Percentiles rank a stretch among this genome's conserved stretches.
Conservation (phyloP, 2,888 invertebrate species). For the Cataglyphis altisquamis region DNA sequence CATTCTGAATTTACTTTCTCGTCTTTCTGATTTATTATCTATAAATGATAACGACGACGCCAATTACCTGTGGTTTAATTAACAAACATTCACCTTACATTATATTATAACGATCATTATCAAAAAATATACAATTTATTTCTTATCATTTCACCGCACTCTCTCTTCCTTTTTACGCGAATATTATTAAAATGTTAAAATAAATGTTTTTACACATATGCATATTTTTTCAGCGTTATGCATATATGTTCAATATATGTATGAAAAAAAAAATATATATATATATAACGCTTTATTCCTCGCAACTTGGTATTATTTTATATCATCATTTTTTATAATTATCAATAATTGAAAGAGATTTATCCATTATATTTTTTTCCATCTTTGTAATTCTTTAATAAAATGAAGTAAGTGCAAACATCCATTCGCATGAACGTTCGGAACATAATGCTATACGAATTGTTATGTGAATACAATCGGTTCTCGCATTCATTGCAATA, state of each 20-base stretch:
- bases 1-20: constrained; percentile 47
- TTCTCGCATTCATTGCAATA: constrained; percentile 25
- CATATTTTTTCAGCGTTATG: neutral
- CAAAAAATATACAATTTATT: neutral
- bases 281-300: neutral
- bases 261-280: neutral
- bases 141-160: neutral
- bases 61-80: constrained; percentile 31
- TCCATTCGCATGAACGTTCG: neutral
- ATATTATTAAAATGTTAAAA: neutral
- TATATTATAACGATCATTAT: neutral
- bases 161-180: neutral
- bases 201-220: neutral
- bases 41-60: constrained; percentile 14
- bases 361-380: neutral
- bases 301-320: neutral
- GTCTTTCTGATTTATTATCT: constrained; percentile 43
- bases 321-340: neutral
- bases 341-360: neutral
- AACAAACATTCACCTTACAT: neutral
- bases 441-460: constrained; percentile 14
- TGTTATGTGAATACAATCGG: neutral
- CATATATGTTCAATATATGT: neutral
- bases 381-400: constrained; percentile 23
- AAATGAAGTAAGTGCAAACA: constrained; percentile 25